Conservation (phyloP, 2,888 invertebrate species). For the Cerceris ruficornis region DNA sequence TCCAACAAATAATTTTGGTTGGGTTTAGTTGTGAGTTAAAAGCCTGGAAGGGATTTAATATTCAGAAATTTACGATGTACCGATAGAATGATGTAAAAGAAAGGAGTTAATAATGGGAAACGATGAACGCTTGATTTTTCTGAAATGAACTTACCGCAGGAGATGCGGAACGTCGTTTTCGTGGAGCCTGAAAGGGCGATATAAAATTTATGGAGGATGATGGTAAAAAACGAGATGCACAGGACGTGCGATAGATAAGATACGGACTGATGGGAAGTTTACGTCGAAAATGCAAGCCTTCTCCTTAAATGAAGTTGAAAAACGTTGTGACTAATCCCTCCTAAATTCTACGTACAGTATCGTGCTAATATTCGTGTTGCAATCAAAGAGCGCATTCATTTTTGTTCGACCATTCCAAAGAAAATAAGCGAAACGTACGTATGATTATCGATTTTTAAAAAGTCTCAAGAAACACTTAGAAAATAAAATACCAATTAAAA, state of each 20-base stretch:
- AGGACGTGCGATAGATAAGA: conserved; percentile 1
- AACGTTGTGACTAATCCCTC: neutral
- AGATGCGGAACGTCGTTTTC: conserved; percentile 4
- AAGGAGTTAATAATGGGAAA: neutral
- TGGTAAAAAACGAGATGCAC: conserved; percentile 29
- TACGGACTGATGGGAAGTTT: conserved; percentile 26
- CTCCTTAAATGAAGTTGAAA: neutral
- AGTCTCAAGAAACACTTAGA: neutral
- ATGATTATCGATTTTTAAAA: conserved; percentile 15
- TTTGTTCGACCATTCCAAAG: neutral
- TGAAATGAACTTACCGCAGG: neutral
- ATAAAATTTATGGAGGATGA: conserved; percentile 14
- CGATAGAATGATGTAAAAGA: neutral
- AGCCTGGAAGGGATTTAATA: neutral
- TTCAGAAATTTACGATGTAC: neutral
- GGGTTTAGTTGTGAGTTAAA: neutral
- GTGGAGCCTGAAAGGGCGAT: neutral
- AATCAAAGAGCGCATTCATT: neutral
- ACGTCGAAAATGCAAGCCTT: conserved; percentile 11
- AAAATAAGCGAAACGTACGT: conserved; percentile 21
- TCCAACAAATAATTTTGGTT: too few species aligned
- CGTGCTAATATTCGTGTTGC: neutral
- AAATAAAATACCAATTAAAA: too few species aligned
- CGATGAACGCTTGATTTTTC: neutral
- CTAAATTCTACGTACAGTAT: neutral